Percentiles rank a stretch among this genome's conserved stretches.
Evolutionary conservation across 2,113 vertebrate species (phyloP).

Genomic region (Rhizomys pruinosus): DNA sequence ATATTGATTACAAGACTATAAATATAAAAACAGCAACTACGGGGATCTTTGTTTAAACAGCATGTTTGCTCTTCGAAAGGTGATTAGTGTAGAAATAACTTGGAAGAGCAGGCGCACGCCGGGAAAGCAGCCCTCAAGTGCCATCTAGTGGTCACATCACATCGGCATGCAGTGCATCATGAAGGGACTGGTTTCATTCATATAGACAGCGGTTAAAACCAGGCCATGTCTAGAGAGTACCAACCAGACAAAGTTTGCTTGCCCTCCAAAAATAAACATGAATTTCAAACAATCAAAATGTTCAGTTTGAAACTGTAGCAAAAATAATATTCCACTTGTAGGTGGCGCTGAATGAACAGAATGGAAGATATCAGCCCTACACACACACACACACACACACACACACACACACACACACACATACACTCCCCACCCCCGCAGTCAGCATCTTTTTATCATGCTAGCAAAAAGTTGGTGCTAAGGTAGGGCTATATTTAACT

Average conservation of each 20-base stretch:
- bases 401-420: no score
- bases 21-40: slow-evolving; percentile 88
- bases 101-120: neutral
- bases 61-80: slow-evolving; percentile 87
- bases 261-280: neutral
- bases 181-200: neutral
- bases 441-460: neutral
- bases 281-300: neutral
- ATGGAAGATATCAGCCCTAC: neutral
- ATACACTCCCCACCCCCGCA: no score
- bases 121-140: slow-evolving; percentile 82
- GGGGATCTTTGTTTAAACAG: slow-evolving; percentile 87
- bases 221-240: neutral
- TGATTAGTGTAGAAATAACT: slow-evolving; percentile 78
- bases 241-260: neutral
- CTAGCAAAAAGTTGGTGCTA: neutral
- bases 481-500: neutral
- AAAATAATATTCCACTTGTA: neutral
- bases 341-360: neutral
- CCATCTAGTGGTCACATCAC: slow-evolving; percentile 82
- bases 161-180: neutral
- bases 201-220: neutral
- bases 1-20: slow-evolving; percentile 90
- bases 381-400: no score
- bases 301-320: neutral